Evolutionary conservation across 2,113 vertebrate species (phyloP).

Genomic region (Microcebus jonahi): DNA sequence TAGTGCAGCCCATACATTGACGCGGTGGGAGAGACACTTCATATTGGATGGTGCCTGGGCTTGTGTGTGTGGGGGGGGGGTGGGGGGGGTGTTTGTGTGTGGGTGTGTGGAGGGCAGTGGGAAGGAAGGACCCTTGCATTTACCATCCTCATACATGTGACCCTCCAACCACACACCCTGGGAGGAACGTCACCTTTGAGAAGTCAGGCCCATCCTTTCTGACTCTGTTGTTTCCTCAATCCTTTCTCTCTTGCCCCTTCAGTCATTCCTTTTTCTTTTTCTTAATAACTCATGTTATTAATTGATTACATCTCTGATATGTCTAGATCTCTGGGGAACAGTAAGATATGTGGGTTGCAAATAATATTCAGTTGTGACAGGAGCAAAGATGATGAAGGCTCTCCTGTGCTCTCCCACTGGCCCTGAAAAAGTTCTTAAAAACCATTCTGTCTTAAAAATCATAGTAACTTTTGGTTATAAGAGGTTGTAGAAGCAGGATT

Average conservation of each 20-base stretch:
- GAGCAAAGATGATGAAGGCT: background rate
- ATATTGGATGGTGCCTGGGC: background rate
- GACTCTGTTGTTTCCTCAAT: background rate
- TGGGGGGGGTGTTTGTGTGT: background rate
- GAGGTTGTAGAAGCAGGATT: background rate
- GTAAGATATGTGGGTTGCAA: background rate
- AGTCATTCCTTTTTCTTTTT: background rate
- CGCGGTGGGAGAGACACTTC: background rate
- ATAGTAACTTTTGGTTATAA: background rate
- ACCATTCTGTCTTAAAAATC: conserved; percentile 91
- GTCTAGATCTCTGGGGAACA: background rate
- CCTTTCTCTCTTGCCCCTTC: background rate
- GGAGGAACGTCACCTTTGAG: background rate
- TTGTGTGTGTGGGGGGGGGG: background rate
- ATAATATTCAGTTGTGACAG: background rate
- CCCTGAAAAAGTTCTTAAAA: conserved; percentile 86
- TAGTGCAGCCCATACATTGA: background rate
- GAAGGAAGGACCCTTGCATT: background rate
- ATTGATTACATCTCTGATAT: background rate
- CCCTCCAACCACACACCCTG: background rate
- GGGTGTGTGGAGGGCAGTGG: too few species aligned
- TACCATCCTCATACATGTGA: accelerated
- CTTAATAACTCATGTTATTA: background rate
- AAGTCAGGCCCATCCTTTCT: background rate
- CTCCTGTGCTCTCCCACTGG: background rate